A percentile compares a stretch with the other conserved stretches of the same genome.
phyloP scores from a whole-genome alignment of 53 echinoderm and acorn worm species.

The Henricia sp. region DNA sequence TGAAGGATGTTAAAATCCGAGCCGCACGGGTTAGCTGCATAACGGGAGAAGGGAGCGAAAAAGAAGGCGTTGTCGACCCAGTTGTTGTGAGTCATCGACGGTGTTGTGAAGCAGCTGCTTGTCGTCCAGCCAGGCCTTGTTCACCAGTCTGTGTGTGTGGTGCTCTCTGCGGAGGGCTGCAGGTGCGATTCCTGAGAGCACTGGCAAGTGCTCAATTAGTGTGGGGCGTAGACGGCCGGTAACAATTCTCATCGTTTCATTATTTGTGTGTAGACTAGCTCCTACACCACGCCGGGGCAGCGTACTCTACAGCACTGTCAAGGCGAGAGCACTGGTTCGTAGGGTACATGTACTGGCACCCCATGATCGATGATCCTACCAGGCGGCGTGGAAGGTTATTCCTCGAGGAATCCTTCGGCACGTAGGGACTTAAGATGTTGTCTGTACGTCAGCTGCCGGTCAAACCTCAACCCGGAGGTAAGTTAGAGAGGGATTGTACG shows the following conservation, averaged over 20 bases:
- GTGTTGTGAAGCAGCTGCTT: not conserved
- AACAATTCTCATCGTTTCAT: not conserved
- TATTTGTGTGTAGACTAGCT: too few relatives aligned
- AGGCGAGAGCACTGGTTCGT: too few relatives aligned
- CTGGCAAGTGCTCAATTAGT: constrained; percentile 8
- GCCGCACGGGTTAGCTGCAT: not conserved
- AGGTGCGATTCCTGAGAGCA: not conserved
- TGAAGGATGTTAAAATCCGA: not conserved
- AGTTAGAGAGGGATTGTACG: too few relatives aligned
- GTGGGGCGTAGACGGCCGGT: not conserved
- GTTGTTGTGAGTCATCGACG: constrained; percentile 2
- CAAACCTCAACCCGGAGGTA: too few relatives aligned
- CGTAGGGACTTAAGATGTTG: too few relatives aligned
- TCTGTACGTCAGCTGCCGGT: too few relatives aligned
- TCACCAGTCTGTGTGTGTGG: not conserved
- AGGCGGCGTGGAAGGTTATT: too few relatives aligned
- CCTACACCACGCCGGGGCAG: too few relatives aligned
- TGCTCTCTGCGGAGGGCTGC: not conserved
- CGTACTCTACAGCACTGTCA: too few relatives aligned
- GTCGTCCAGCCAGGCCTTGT: not conserved
- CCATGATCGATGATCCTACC: too few relatives aligned
- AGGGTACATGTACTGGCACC: too few relatives aligned
- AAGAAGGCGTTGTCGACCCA: not conserved
- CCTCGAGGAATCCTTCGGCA: too few relatives aligned
- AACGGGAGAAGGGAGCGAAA: not conserved